These are phyloP conservation scores for Meganola albula DNA, from an alignment of 2,888 invertebrate genomes.

Conservation along the genomic window DNA sequence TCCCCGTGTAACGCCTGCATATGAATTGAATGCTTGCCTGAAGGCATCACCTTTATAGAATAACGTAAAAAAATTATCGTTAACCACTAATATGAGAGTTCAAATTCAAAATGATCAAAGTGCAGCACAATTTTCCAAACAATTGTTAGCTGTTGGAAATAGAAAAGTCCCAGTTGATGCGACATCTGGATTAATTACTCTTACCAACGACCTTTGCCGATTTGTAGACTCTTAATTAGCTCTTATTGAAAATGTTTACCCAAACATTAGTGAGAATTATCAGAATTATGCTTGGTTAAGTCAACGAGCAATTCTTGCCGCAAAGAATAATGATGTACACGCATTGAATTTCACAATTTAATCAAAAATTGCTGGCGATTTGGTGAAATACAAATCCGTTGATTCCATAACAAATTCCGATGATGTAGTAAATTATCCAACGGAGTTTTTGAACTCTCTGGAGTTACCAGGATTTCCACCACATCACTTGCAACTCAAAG, in stretches of 20 bases:
- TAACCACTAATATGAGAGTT: slow-evolving; percentile 24
- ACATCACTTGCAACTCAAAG: slow-evolving; percentile 25
- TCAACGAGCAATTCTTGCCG: slow-evolving; percentile 9
- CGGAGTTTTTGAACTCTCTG: slow-evolving; percentile 9
- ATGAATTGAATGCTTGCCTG: slow-evolving; percentile 30
- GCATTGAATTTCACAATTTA: slow-evolving; percentile 16
- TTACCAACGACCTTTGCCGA: slow-evolving; percentile 17
- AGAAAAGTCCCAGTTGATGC: slow-evolving; percentile 17
- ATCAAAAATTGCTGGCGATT: slow-evolving; percentile 19
- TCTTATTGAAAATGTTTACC: slow-evolving; percentile 28
- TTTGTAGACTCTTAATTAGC: slow-evolving; percentile 22
- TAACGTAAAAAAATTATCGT: slow-evolving; percentile 26
- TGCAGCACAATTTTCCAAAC: slow-evolving; percentile 25
- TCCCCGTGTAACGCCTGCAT: slow-evolving; percentile 27
- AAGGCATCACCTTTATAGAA: slow-evolving; percentile 29
- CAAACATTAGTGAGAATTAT: slow-evolving; percentile 23
- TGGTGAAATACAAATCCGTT: slow-evolving; percentile 3
- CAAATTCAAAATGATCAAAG: slow-evolving; percentile 21
- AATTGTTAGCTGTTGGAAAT: slow-evolving; percentile 28
- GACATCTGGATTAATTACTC: slow-evolving; percentile 24
- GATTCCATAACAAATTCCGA: not conserved
- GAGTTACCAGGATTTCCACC: slow-evolving; percentile 23
- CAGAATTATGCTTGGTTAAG: slow-evolving; percentile 29
- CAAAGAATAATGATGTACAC: slow-evolving; percentile 9
- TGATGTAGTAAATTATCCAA: not conserved